These are phyloP conservation scores for Sternarchorhynchus goeldii DNA, from an alignment of 2,797 vertebrate genomes.

Conservation along the genomic window DNA sequence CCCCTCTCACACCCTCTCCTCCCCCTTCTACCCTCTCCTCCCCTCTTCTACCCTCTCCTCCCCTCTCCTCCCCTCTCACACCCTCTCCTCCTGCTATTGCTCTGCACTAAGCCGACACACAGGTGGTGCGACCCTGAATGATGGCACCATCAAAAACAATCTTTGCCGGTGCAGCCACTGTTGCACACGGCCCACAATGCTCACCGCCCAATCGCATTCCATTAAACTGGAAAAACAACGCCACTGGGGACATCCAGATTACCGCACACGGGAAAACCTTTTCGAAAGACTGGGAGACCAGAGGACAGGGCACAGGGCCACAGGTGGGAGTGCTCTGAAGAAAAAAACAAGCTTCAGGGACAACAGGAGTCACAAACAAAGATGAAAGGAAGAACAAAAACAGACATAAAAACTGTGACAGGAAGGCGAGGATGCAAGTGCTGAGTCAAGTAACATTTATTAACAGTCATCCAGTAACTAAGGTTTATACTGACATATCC, in stretches of 20 bases:
- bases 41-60: not conserved
- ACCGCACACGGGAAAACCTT: conserved; percentile 56
- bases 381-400: no score
- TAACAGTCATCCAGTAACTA: no score
- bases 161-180: conserved; percentile 32
- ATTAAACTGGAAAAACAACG: conserved; percentile 59
- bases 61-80: not conserved
- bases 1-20: not conserved
- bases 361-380: no score
- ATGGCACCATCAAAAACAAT: conserved; percentile 45
- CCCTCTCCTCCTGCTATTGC: not conserved
- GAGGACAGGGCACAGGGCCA: conserved; percentile 1
- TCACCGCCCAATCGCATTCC: conserved; percentile 48
- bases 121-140: conserved; percentile 14
- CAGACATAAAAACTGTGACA: no score
- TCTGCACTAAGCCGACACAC: conserved; percentile 27
- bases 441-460: no score
- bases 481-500: no score
- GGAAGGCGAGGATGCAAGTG: no score
- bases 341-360: no score
- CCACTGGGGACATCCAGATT: conserved; percentile 52
- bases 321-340: not conserved
- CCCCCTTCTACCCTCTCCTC: not conserved
- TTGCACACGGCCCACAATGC: conserved; percentile 54
- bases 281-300: conserved; percentile 23